Base-by-base conservation (phyloP, 2,888 invertebrate genomes). In the Rhaphigaster nebulosa region DNA sequence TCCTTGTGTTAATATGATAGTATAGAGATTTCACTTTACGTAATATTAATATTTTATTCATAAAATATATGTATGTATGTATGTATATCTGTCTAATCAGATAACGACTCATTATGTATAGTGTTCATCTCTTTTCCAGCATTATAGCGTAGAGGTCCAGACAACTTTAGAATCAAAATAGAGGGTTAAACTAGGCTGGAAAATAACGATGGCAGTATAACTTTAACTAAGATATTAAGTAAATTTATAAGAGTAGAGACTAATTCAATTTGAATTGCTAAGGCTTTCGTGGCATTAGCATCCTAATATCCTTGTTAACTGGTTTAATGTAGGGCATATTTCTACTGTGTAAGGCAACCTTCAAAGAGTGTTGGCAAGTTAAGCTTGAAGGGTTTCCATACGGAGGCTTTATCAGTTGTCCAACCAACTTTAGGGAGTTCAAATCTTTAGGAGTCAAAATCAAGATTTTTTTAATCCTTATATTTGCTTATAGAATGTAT, bases 201-300 rank as follows among this genome's bases (percentile, higher is more conserved):
- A 60, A 60, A 10, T 12, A 60, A 60, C n/a, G 60, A n/a, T n/a
- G 12, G n/a, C 60, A 60, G n/a, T 60, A n/a, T 60, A 60, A 60
- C n/a, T 38, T 76, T 76, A 41, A 41, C 23, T 38, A 23, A 76
- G 76, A 76, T 41, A 76, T 76, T 76, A 41, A 76, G 76, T 41
- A 20, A 34, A 41, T 76, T 76, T 76, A 76, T 76, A 76, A 76
- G 76, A 76, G 23, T 23, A n/a, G 38, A 76, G 23, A 76, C 38
- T 76, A 76, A 76, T 76, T 76, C 38, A 76, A 76, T 76, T 76
- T 76, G 76, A 76, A 76, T 76, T 76, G 76, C 76, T 76, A 76
- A 76, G 34, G 20, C 8, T 41, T 20, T 38, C 5, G 41, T 41
- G 20, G 38, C 41, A 76, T 76, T 38, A 76, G 76, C 76, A 76